phyloP scores from a whole-genome alignment of 1,140 invertebrate species.

The Nasonia longicornis region DNA sequence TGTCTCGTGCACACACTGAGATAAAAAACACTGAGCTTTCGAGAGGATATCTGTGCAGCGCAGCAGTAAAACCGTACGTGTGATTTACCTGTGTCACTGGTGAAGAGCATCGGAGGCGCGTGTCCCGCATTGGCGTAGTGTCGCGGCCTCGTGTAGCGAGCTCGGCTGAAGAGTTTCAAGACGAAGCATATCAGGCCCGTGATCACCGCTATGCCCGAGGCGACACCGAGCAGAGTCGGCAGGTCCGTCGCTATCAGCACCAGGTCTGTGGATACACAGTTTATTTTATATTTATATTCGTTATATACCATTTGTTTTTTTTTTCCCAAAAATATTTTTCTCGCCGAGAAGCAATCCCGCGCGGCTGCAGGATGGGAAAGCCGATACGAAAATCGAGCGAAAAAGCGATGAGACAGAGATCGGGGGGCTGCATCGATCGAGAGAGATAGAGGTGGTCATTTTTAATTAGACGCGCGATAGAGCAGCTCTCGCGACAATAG shows the following conservation, averaged over 20 bases:
- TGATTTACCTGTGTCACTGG: constrained; percentile 79
- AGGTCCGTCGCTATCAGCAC: constrained; percentile 84
- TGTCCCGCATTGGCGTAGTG: constrained; percentile 85
- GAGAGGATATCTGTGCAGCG: too few relatives aligned
- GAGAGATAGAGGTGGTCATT: background rate
- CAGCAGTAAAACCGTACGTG: too few relatives aligned
- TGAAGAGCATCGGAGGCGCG: constrained; percentile 84
- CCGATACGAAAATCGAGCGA: too few relatives aligned
- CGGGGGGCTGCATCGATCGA: background rate
- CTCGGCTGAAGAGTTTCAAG: constrained; percentile 81
- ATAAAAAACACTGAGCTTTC: too few relatives aligned
- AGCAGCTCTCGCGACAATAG: background rate
- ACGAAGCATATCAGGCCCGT: constrained; percentile 88
- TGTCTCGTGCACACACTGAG: too few relatives aligned
- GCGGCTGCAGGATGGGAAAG: too few relatives aligned
- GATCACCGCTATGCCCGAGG: constrained; percentile 84
- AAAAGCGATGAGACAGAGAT: too few relatives aligned
- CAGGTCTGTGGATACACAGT: constrained; percentile 72
- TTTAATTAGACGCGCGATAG: constrained; percentile 20
- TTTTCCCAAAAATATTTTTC: too few relatives aligned
- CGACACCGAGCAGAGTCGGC: constrained; percentile 83
- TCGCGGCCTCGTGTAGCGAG: constrained; percentile 77
- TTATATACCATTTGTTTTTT: too few relatives aligned
- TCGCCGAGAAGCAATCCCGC: too few relatives aligned
- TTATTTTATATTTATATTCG: too few relatives aligned